Base-by-base conservation (phyloP, 1,140 invertebrate genomes). In the Drosophila ambigua region DNA sequence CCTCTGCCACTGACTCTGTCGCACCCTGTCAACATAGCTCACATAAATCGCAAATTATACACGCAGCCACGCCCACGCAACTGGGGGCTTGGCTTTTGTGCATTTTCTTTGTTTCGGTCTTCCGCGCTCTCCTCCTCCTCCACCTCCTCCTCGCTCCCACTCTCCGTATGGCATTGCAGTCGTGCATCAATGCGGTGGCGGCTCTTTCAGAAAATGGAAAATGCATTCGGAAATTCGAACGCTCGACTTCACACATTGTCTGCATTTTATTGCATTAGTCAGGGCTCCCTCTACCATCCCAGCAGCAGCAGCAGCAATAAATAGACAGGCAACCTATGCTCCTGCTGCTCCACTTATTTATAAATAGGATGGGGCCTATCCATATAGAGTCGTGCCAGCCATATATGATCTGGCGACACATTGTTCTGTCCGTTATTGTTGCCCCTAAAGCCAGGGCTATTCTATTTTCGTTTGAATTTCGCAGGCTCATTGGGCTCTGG, bases 41-140 rank as follows among this genome's bases (percentile, higher is more conserved):
- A 83, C 83, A 87, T 87, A 87, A 87, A 87, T 87, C 83, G 83
- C 75, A 87, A 87, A 88, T 87, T 88, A 87, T 87, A 78, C 82
- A 82, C 78, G 74, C 77, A 72, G 75, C 82, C 78, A 85, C 82
- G 72, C 83, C 76, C 59, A 63, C 63, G 48, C 6, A 35, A 23
- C 50, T 53, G 64, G 6, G 54, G 77, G 81, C 65, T 81, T 85
- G 78, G 69, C 82, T 87, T 81, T 85, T 87, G 76, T 84, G 55
- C 71, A 28, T 52, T 66, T 80, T 77, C 81, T 85, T 85, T 85
- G 73, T 74, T 78, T 68, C 48, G 54, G 16, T 50, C 20, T 39
- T 11, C 35, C 31, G 31, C 31, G 9, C 9, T 4, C 31, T 4
- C 11, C 9, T 4, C 2, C 9, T 4, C 2, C 35, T 4, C 13